Conservation (phyloP, 2,113 vertebrate genomes). For the Thomomys bottae region DNA sequence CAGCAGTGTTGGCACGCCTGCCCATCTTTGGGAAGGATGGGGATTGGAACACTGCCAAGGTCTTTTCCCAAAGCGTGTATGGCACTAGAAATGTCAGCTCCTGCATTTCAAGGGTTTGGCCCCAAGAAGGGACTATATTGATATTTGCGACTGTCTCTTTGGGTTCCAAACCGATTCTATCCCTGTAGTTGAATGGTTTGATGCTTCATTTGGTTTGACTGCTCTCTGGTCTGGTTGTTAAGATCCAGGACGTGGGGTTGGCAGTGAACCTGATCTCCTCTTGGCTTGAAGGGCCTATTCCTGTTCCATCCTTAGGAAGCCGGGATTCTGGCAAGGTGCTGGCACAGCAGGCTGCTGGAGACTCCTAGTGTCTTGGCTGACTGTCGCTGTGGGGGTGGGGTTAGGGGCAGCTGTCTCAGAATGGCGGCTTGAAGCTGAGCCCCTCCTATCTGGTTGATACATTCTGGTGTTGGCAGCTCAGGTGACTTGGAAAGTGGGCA, state of each 20-base stretch:
- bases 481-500: background rate
- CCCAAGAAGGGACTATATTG: background rate
- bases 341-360: background rate
- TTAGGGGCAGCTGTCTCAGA: slow-evolving; percentile 48
- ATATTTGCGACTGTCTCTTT: background rate
- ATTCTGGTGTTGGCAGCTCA: background rate
- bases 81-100: background rate
- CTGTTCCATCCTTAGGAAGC: background rate
- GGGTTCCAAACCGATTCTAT: slow-evolving; percentile 23
- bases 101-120: background rate
- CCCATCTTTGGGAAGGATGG: background rate
- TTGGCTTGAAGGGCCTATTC: background rate
- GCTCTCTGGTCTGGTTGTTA: background rate
- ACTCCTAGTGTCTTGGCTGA: slow-evolving; percentile 22
- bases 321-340: background rate
- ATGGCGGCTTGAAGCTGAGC: slow-evolving; percentile 67
- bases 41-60: background rate
- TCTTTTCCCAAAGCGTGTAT: background rate
- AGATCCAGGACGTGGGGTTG: background rate
- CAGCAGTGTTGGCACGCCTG: background rate
- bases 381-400: background rate
- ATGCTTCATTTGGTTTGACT: background rate
- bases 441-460: slow-evolving; percentile 64
- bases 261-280: slow-evolving; percentile 16
- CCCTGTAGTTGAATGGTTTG: background rate